Base-by-base conservation (phyloP, 2,888 invertebrate genomes). In the Taenaris catops region DNA sequence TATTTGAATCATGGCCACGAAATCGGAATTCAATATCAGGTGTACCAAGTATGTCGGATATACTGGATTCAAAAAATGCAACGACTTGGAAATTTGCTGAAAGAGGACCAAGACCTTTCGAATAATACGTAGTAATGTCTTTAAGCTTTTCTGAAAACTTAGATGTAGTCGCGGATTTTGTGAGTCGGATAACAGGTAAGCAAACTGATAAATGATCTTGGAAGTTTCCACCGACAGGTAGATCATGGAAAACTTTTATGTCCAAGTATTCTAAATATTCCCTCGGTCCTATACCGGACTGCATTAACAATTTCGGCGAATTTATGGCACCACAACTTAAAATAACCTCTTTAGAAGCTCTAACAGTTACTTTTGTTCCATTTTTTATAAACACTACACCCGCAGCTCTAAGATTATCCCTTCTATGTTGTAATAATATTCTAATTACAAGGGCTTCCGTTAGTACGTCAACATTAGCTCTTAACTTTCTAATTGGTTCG, bases 131-230 rank as follows among this genome's bases (percentile, higher is more conserved):
- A 2, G 76, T 73, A 5, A 86, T 81, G 35, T 86, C 81, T 51
- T 73, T 81, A 18, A 86, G 48, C 44, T 84, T 86, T 16, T 79
- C 69, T 2, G 72, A 53, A 45, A 86, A 86, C 34, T 63, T 76
- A 0, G 58, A 58, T 4, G 54, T 63, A 2, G 81, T 86, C 1
- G 71, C 56, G 0, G 80, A 80, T 39, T 71, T 79, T 7, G 61
- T 58, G 29, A 84, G 45, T 34, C 67, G 76, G 18, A 86, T 73
- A 2, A 84, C 76, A 5, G 86, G 84, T 17, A 86, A 56, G 46
- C 86, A 86, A 0, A 86, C 73, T 1, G 81, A 73, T 8, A 86
- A 25, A 50, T 86, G 86, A 45, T 86, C 86, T n/a, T 86, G 86
- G 45, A 86, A 81, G 41, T 86, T 86, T 4, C 62, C 65, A 9